These are phyloP conservation scores for Platysteira castanea DNA, from an alignment of 2,113 vertebrate genomes.

Conservation along the genomic window DNA sequence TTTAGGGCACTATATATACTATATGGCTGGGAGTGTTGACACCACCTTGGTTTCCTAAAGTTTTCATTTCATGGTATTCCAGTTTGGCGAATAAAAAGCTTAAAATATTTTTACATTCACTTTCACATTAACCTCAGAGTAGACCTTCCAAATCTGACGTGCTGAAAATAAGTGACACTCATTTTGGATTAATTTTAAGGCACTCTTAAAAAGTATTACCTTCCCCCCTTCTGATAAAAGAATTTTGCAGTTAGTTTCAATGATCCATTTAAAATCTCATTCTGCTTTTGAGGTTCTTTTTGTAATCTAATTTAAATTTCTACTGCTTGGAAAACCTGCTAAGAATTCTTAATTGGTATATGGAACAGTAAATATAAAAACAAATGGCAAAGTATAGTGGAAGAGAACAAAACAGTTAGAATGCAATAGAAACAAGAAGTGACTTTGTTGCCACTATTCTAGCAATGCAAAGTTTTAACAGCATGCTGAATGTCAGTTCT, in stretches of 20 bases:
- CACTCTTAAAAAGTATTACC: constrained; percentile 40
- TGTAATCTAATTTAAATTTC: constrained; percentile 71
- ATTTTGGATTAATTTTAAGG: constrained; percentile 59
- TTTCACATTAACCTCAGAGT: not conserved
- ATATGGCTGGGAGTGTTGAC: not conserved
- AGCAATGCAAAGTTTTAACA: not conserved
- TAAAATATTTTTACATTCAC: not conserved
- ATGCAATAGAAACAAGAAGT: not conserved
- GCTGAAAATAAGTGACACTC: constrained; percentile 30
- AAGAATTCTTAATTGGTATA: constrained; percentile 72
- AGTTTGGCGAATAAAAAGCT: not conserved
- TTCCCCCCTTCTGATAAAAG: constrained; percentile 19
- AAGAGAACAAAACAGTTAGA: constrained; percentile 35
- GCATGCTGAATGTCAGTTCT: not conserved
- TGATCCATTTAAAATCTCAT: constrained; percentile 68
- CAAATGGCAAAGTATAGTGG: constrained; percentile 51
- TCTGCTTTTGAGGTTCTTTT: constrained; percentile 62
- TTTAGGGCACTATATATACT: not conserved
- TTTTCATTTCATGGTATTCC: not conserved
- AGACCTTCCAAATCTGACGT: constrained; percentile 26
- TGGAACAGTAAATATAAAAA: constrained; percentile 72
- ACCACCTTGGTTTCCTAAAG: not conserved
- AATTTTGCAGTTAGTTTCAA: constrained; percentile 62
- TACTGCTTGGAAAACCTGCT: constrained; percentile 67
- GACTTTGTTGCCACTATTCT: not conserved